phyloP scores from a whole-genome alignment of 2,113 vertebrate species.

The Grammomys dolichurus region DNA sequence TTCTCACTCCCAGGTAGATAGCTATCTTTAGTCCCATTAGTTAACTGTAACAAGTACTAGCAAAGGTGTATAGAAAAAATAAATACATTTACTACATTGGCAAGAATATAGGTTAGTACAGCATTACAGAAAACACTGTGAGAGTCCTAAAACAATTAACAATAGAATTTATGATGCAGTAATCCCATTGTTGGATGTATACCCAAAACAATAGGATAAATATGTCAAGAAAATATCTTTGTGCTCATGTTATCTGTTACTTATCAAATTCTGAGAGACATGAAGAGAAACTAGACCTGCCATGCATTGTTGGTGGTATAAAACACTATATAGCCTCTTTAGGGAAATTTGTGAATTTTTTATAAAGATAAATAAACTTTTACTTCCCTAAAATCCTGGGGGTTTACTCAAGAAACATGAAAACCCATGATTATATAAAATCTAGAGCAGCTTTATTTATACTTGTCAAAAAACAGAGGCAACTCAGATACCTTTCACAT shows the following conservation, averaged over 20 bases:
- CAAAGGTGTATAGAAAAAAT: background rate
- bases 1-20: background rate
- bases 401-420: slow-evolving; percentile 33
- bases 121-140: background rate
- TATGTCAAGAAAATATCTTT: background rate
- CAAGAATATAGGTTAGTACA: background rate
- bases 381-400: background rate
- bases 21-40: no score
- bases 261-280: background rate
- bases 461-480: background rate
- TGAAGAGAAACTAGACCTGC: background rate
- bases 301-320: background rate
- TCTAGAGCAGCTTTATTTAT: slow-evolving; percentile 24
- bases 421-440: background rate
- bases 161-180: background rate
- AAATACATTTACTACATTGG: background rate
- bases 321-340: background rate
- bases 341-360: background rate
- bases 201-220: background rate
- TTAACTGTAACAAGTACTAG: background rate
- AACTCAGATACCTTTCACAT: background rate
- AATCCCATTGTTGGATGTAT: background rate
- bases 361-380: background rate
- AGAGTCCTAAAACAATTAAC: background rate
- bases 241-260: background rate